Evolutionary conservation across 2,888 invertebrate species (phyloP).

Genomic region (Diloba caeruleocephala): DNA sequence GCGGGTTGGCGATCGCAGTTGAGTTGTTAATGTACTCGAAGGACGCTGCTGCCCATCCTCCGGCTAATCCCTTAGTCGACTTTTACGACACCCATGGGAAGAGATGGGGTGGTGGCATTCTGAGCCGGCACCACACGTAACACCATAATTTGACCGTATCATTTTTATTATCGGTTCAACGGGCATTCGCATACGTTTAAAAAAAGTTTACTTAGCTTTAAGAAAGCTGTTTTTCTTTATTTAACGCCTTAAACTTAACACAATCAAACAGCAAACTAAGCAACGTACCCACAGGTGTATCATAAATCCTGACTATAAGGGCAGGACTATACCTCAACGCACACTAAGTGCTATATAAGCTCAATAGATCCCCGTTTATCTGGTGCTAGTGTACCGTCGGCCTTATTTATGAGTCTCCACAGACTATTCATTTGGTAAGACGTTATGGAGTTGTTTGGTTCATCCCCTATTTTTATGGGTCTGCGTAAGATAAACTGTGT

Average conservation of each 20-base stretch:
- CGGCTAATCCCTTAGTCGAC: too few relatives aligned
- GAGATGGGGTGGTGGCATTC: too few relatives aligned
- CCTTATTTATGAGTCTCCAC: conserved; percentile 76
- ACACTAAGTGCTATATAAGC: conserved; percentile 80
- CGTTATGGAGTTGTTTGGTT: conserved; percentile 74
- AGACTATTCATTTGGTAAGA: conserved; percentile 79
- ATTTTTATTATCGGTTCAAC: too few relatives aligned
- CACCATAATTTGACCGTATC: too few relatives aligned
- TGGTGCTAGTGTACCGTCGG: conserved; percentile 72
- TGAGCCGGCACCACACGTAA: too few relatives aligned
- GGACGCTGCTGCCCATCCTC: too few relatives aligned
- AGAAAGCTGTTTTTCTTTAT: conserved; percentile 7
- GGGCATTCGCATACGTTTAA: too few relatives aligned
- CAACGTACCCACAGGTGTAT: conserved; percentile 71
- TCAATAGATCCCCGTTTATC: conserved; percentile 84
- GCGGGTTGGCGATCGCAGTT: too few relatives aligned
- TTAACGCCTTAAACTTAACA: conserved; percentile 38
- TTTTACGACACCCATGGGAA: too few relatives aligned
- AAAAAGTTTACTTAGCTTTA: too few relatives aligned
- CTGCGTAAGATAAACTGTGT: conserved; percentile 61
- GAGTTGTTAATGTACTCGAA: too few relatives aligned
- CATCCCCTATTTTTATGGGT: conserved; percentile 71
- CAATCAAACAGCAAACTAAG: conserved; percentile 56
- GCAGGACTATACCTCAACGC: conserved; percentile 66
- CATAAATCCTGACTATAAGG: conserved; percentile 74